These are phyloP conservation scores for Epizoanthus ramosus DNA, from an alignment of 92 coral and sea anemone genomes.

Conservation along the genomic window DNA sequence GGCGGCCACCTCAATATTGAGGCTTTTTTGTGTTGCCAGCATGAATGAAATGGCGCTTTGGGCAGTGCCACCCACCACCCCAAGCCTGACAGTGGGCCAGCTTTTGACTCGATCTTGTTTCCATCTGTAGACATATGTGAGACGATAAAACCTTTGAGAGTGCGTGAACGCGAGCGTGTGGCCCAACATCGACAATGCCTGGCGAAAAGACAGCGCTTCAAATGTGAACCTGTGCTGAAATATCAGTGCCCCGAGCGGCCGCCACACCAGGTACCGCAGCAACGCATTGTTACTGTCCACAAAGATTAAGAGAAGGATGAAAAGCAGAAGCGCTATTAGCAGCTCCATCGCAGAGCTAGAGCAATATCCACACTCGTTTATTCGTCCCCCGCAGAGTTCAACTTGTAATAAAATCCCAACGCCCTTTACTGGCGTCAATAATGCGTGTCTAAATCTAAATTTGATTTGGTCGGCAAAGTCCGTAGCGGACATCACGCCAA, in stretches of 20 bases:
- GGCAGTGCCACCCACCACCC: background rate
- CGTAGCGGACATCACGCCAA: too few relatives aligned
- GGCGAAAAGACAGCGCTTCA: conserved; percentile 3
- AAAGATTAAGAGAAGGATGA: background rate
- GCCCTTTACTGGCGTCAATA: too few relatives aligned
- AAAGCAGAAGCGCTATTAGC: background rate
- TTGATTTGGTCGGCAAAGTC: too few relatives aligned
- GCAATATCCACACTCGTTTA: too few relatives aligned
- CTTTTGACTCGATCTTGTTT: background rate
- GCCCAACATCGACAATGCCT: background rate
- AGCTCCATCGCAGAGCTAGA: background rate
- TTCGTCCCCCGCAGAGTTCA: too few relatives aligned
- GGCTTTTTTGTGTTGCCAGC: conserved; percentile 2
- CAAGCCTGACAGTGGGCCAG: background rate
- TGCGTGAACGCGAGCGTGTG: conserved; percentile 1
- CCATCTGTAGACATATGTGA: conserved; percentile 3
- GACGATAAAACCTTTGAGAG: background rate
- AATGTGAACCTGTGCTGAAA: background rate
- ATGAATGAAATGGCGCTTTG: conserved; percentile 3
- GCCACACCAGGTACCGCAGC: background rate
- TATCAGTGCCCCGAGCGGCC: background rate
- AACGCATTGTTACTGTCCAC: background rate
- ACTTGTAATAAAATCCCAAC: too few relatives aligned
- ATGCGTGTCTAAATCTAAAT: too few relatives aligned
- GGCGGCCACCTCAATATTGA: background rate